Evolutionary conservation across 2,113 vertebrate genomes (phyloP).

Genomic region (Chaenocephalus aceratus): DNA sequence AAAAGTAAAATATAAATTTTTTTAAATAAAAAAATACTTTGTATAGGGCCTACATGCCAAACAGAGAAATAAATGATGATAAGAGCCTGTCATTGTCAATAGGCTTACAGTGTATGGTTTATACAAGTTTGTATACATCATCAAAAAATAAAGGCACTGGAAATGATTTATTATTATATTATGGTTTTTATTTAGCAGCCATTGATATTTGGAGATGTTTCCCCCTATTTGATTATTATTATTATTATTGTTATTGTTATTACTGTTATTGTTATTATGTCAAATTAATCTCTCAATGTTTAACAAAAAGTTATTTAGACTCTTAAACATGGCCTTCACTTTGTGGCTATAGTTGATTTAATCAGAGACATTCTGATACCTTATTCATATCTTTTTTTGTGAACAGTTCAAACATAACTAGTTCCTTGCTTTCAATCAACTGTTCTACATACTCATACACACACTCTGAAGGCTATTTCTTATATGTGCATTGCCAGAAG

Average conservation of each 20-base stretch:
- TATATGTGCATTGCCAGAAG: not conserved
- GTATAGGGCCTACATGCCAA: slow-evolving; percentile 9
- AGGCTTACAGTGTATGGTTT: not conserved
- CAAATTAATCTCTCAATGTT: not conserved
- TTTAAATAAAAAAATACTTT: slow-evolving; percentile 1
- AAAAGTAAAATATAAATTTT: not conserved
- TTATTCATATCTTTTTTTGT: not conserved
- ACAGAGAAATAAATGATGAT: not conserved
- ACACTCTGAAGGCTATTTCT: not conserved
- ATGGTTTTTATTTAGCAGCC: not conserved
- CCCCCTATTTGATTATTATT: no score
- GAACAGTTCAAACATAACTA: not conserved
- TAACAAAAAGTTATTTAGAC: not conserved
- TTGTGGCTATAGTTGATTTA: not conserved
- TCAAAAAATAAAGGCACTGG: not conserved
- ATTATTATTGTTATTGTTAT: no score
- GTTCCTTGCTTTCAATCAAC: not conserved
- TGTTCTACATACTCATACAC: not conserved
- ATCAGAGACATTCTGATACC: not conserved
- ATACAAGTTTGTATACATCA: not conserved
- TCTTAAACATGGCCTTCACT: not conserved
- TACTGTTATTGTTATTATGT: not conserved
- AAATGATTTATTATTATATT: not conserved
- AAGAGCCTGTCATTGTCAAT: not conserved
- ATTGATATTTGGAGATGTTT: not conserved